Evolutionary conservation across 2,113 vertebrate genomes (phyloP).

Genomic region (Phaethon lepturus): DNA sequence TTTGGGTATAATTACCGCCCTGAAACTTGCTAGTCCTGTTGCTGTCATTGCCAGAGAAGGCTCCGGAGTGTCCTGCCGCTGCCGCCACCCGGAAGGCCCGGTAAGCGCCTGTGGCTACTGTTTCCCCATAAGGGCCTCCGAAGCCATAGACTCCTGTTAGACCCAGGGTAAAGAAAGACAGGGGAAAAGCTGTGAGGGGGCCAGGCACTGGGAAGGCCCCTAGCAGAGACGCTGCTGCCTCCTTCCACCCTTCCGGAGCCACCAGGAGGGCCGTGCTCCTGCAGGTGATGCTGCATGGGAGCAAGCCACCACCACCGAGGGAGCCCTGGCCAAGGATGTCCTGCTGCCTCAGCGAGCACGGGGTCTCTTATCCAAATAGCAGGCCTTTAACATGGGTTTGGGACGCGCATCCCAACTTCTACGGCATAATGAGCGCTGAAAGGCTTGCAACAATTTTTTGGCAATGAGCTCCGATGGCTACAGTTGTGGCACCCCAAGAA

Average conservation of each 20-base stretch:
- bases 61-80: constrained; percentile 81
- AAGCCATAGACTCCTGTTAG: constrained; percentile 85
- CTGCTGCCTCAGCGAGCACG: neutral
- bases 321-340: neutral
- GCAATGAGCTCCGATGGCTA: neutral
- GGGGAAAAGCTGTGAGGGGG: constrained; percentile 73
- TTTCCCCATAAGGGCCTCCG: constrained; percentile 84
- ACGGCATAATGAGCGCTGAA: rapidly evolving
- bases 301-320: rapidly evolving
- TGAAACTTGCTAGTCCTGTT: constrained; percentile 87
- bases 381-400: neutral
- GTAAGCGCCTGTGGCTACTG: constrained; percentile 82
- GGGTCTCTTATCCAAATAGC: neutral
- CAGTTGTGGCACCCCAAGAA: neutral
- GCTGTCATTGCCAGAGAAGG: constrained; percentile 83
- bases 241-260: neutral
- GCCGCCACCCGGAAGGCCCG: constrained; percentile 83
- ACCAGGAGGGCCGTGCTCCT: rapidly evolving
- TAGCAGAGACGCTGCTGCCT: neutral
- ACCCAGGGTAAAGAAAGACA: constrained; percentile 75
- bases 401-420: neutral
- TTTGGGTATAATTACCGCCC: constrained; percentile 84
- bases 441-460: neutral
- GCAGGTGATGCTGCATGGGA: rapidly evolving
- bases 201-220: neutral